Base-by-base conservation (phyloP, 30 jellyfish, hydroid and myxozoan species). In the Aurelia aurita complex sp. Pacific region DNA sequence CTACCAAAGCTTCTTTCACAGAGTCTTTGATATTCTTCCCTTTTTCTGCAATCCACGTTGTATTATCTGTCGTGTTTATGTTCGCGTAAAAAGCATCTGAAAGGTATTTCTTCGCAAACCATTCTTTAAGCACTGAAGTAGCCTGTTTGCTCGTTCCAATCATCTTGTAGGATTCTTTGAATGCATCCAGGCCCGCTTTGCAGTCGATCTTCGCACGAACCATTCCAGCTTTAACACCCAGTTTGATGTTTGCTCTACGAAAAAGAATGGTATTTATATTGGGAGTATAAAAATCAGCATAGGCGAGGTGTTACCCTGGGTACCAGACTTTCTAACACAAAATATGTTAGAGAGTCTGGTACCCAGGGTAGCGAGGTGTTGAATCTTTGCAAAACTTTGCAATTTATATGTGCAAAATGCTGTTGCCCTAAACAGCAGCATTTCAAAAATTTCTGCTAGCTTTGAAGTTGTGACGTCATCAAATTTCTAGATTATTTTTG, bases 171-270 rank as follows among this genome's bases (percentile, higher is more conserved):
- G 60, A 15, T 54, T 89, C 92, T 57, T 73, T 77, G 62, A 93
- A 88, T 12, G 98, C 98, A 73, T 93, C 89, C 17, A 78, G 67
- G 19, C 98, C 98, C 7, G 98, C 85, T 38, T 73, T 64, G 94
- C 98, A 93, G 79, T 96, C 96, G 40, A 83, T 90, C 42, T 83
- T 83, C 1, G 97, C 80, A 6, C 92, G 96, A 4, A 93, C 96
- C 94, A 82, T 80, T 2, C 98, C 98, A 70, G 94, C 86, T 52
- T 93, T 69, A 15, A 93, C 93, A 3, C 98, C 98, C 88, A 76
- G 16, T 64, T 77, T 77, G 84, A 93, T 40, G 76, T 93, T 93
- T 36, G 83, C 91, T 61, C 98, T 93, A 53, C 10, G 82, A 71
- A 60, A 52, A 34, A 63, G 40, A 40, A 3, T 9, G 52, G 6